A percentile compares a stretch with the other conserved stretches of the same genome.
Conservation (phyloP, 2,797 vertebrate species). For the Rhincodon typus region DNA sequence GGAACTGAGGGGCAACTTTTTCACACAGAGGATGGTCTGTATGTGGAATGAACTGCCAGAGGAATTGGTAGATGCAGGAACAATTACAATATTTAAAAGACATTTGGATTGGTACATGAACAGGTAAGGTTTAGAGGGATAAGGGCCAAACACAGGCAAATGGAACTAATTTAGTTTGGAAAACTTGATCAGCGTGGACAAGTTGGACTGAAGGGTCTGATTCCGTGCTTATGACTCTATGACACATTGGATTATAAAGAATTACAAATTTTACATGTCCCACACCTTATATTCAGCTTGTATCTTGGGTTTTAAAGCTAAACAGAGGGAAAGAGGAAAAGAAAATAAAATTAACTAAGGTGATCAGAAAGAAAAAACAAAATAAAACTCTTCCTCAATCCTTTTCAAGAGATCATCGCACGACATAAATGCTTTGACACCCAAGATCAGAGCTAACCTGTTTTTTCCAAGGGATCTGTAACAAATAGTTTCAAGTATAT, state of each 20-base stretch:
- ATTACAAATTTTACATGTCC: neutral
- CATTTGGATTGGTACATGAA: no score
- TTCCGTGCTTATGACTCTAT: neutral
- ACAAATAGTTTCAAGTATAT: neutral
- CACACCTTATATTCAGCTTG: neutral
- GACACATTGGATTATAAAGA: neutral
- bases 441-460: neutral
- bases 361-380: neutral
- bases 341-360: neutral
- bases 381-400: neutral
- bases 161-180: no score
- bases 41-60: no score
- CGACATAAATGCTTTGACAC: neutral
- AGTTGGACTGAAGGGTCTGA: no score
- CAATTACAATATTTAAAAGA: no score
- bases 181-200: no score
- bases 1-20: no score
- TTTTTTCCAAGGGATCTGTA: neutral
- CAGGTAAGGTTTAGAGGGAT: no score
- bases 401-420: neutral
- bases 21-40: no score
- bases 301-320: neutral
- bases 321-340: neutral
- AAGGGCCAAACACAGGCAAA: no score
- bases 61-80: no score